Evolutionary conservation across 2,113 vertebrate species (phyloP).

Genomic region (Colius striatus): DNA sequence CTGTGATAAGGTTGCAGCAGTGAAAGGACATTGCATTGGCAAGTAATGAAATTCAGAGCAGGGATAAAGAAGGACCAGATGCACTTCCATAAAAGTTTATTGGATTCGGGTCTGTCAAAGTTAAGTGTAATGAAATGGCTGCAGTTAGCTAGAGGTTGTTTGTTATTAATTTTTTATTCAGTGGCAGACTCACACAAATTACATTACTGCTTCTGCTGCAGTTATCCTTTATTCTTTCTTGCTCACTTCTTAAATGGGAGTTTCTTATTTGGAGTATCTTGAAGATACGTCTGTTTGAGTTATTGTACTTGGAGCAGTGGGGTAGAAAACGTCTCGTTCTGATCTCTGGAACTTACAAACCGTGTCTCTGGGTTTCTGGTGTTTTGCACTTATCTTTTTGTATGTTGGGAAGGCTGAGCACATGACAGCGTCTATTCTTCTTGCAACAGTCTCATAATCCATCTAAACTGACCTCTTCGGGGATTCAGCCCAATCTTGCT

Average conservation of each 20-base stretch:
- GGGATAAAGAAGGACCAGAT: background rate
- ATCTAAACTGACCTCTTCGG: background rate
- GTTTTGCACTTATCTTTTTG: background rate
- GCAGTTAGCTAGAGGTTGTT: background rate
- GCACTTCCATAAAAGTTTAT: background rate
- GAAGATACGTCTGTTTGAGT: background rate
- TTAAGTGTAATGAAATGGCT: constrained; percentile 1
- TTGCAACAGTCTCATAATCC: background rate
- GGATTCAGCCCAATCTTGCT: background rate
- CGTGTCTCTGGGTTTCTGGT: background rate
- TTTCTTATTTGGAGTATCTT: background rate
- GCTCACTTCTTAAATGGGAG: background rate
- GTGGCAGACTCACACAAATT: constrained; percentile 2
- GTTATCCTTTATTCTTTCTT: background rate
- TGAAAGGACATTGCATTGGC: background rate
- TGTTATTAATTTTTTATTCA: constrained; percentile 17
- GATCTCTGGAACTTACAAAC: background rate
- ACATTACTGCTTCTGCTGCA: background rate
- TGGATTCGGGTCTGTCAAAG: background rate
- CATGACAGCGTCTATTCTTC: background rate
- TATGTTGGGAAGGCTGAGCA: background rate
- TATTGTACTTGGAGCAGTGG: background rate
- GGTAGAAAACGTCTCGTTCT: constrained; percentile 3
- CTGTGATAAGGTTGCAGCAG: background rate
- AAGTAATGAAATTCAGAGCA: background rate